Conservation (phyloP, 2,888 invertebrate species). For the Ctenicera cuprea region DNA sequence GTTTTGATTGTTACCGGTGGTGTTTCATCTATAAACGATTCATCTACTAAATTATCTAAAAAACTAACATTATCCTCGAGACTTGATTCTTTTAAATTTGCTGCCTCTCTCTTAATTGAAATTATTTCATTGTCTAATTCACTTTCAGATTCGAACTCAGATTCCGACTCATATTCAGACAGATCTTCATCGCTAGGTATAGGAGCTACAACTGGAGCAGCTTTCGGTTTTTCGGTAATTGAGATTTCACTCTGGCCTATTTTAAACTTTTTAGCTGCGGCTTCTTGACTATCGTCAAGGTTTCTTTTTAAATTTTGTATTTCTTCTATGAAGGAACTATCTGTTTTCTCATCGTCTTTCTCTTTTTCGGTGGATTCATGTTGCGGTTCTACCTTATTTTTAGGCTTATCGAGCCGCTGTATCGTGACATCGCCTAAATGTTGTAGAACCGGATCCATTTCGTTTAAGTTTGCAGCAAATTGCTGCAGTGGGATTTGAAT, state of each 20-base stretch:
- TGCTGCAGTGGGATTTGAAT: neutral
- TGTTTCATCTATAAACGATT: conserved; percentile 56
- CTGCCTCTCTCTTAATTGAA: conserved; percentile 70
- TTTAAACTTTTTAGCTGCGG: conserved; percentile 49
- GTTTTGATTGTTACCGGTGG: conserved; percentile 48
- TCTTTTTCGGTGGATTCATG: conserved; percentile 54
- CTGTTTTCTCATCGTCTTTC: conserved; percentile 22
- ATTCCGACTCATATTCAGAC: conserved; percentile 68
- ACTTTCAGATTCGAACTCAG: conserved; percentile 70
- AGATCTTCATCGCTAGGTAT: conserved; percentile 68
- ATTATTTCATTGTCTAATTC: conserved; percentile 70
- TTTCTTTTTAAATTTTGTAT: conserved; percentile 56
- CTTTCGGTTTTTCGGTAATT: conserved; percentile 34
- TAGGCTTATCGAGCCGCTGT: conserved; percentile 72
- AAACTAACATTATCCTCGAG: conserved; percentile 54
- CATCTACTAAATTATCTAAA: conserved; percentile 68
- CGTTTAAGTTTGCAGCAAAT: conserved; percentile 54
- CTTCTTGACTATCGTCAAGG: conserved; percentile 50
- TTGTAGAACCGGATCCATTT: conserved; percentile 76
- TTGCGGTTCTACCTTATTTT: conserved; percentile 58
- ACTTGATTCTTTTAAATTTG: conserved; percentile 60
- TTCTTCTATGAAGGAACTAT: conserved; percentile 47
- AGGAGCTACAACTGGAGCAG: neutral
- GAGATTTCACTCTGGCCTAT: conserved; percentile 66
- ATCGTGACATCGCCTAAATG: conserved; percentile 78